phyloP scores from a whole-genome alignment of 2,888 invertebrate genomes.

The Meiosimyza decipiens region DNA sequence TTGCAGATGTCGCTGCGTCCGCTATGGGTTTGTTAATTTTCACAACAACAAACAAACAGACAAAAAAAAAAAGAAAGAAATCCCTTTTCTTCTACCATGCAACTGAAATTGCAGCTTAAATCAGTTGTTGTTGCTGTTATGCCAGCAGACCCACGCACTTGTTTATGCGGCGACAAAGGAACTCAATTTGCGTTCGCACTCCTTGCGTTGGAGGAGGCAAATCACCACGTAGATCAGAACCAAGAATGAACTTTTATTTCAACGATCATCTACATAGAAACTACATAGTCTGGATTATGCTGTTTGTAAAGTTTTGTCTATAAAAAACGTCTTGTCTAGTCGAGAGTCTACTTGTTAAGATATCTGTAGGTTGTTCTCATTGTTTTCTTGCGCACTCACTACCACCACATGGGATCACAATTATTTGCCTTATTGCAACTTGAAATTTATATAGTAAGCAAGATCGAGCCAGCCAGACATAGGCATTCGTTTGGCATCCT shows the following conservation, averaged over 20 bases:
- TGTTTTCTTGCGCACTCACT: background rate
- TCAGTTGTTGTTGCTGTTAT: too few relatives aligned
- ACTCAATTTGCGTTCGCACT: slow-evolving; percentile 32
- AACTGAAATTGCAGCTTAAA: too few relatives aligned
- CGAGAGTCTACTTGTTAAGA: slow-evolving; percentile 2
- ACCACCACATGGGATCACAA: background rate
- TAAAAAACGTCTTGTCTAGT: background rate
- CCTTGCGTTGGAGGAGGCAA: slow-evolving; percentile 14
- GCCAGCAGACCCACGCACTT: slow-evolving; percentile 49
- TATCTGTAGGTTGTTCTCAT: background rate
- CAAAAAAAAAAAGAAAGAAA: too few relatives aligned
- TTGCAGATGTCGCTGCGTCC: slow-evolving; percentile 42
- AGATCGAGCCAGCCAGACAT: background rate
- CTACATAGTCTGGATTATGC: slow-evolving; percentile 12
- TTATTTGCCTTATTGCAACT: slow-evolving; percentile 6
- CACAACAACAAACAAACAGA: slow-evolving; percentile 3
- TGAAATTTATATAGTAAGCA: slow-evolving; percentile 5
- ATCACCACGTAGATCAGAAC: slow-evolving; percentile 30
- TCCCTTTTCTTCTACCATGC: too few relatives aligned
- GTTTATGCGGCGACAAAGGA: slow-evolving; percentile 44
- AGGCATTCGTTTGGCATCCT: too few relatives aligned
- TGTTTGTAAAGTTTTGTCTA: background rate
- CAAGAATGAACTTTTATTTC: background rate
- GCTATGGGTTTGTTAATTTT: slow-evolving; percentile 41
- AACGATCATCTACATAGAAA: slow-evolving; percentile 1